These are phyloP conservation scores for Eupsittula cactorum DNA, from an alignment of 2,113 vertebrate species.

Conservation along the genomic window DNA sequence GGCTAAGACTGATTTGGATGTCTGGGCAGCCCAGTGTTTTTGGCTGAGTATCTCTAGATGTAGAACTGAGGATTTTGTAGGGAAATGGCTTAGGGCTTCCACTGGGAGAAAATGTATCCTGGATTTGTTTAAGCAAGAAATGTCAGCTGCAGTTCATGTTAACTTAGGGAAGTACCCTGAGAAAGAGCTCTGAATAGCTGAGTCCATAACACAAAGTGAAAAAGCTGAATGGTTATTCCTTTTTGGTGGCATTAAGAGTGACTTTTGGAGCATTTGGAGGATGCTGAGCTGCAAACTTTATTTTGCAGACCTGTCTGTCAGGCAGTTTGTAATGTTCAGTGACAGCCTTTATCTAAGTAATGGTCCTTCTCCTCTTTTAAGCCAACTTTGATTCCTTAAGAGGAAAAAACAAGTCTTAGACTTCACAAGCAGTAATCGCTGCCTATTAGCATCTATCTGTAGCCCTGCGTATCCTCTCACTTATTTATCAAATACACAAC, in stretches of 20 bases:
- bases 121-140: neutral
- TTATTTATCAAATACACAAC: neutral
- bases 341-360: neutral
- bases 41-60: neutral
- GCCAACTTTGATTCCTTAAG: neutral
- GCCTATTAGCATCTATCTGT: neutral
- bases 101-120: constrained; percentile 19
- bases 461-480: neutral
- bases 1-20: neutral
- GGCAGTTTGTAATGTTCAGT: neutral
- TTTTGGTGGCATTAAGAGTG: neutral
- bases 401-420: neutral
- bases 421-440: neutral
- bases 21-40: neutral
- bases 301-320: neutral
- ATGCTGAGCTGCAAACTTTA: neutral
- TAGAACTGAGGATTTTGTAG: neutral
- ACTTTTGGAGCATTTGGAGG: neutral
- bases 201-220: neutral
- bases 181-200: constrained; percentile 17
- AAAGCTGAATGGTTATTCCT: neutral
- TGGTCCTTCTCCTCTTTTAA: neutral
- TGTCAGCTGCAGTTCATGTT: neutral
- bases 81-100: neutral
- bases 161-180: constrained; percentile 5